A percentile compares a stretch with the other conserved stretches of the same genome.
Conservation (phyloP, 35 echinoderm and acorn worm genomes). For the Apostichopus japonicus region DNA sequence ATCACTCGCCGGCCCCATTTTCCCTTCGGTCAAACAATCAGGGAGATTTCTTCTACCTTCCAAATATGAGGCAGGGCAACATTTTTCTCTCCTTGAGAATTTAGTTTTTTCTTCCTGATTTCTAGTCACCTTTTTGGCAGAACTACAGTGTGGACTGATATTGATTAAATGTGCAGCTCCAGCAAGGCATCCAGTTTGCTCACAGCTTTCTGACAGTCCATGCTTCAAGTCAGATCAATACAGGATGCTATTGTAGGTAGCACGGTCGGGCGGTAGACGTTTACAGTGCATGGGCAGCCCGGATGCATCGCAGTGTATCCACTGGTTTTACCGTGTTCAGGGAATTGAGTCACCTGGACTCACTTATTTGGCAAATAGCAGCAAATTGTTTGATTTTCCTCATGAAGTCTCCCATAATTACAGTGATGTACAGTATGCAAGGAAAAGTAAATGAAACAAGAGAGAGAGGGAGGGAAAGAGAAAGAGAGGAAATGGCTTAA, state of each 20-base stretch:
- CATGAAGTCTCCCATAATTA: not conserved
- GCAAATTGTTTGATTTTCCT: slow-evolving; percentile 43
- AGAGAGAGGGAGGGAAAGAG: not conserved
- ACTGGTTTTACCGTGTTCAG: not conserved
- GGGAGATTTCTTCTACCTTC: too few relatives aligned
- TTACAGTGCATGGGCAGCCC: too few relatives aligned
- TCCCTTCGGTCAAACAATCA: slow-evolving; percentile 28
- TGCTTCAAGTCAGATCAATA: slow-evolving; percentile 39
- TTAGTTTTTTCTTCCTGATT: slow-evolving; percentile 1
- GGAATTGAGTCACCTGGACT: slow-evolving; percentile 37
- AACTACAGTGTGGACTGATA: not conserved
- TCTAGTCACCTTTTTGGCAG: slow-evolving; percentile 16
- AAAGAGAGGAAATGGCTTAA: not conserved
- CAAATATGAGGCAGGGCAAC: not conserved
- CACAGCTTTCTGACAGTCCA: slow-evolving; percentile 4
- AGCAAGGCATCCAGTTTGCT: slow-evolving; percentile 20
- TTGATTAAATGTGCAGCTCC: slow-evolving; percentile 15
- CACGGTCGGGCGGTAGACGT: too few relatives aligned
- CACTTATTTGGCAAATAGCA: slow-evolving; percentile 12
- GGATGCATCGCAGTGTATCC: too few relatives aligned
- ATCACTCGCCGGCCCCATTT: slow-evolving; percentile 33
- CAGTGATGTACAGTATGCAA: not conserved
- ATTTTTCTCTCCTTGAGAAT: not conserved
- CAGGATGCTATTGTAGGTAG: not conserved
- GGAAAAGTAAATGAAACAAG: not conserved